Evolutionary conservation across 2,888 invertebrate genomes (phyloP), one percentile per base, ranked within the genome.

Genomic region (Tetragonisca angustula): DNA sequence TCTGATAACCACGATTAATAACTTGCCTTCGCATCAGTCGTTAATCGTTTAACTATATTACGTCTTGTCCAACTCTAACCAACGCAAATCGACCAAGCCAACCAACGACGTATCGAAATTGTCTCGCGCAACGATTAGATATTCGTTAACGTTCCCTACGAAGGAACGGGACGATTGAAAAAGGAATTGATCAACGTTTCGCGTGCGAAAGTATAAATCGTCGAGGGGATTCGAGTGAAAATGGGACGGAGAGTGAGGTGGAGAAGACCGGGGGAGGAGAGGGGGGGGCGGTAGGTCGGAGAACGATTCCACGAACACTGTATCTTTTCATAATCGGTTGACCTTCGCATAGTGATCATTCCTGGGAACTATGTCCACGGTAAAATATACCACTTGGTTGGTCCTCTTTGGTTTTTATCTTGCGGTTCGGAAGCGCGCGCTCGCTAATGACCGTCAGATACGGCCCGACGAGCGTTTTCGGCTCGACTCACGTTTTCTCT

Each of bases 261-360:
- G 54, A 4, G 43, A 27, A 56, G 50, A 68, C 13, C 62, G 19
- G 52, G 69, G 56, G 56, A n/a, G n/a, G n/a, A n/a, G 4, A 4
- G 36, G 36, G n/a, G n/a, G 74, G 56, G n/a, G 27, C 71, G 56
- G 15, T 43, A 11, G 9, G 43, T 43, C 9, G 43, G 79, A 71
- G 88, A 83, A 78, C 64, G 85, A 87, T 89, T 90, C 88, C 69
- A 4, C 81, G 84, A 90, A 90, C 56, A 15, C 79, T 24, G 71
- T 86, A 86, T 88, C 90, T 85, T 79, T 90, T 92, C 91, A 93
- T 94, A 94, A 94, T 93, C 93, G 88, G 87, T 86, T 89, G 93
- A 92, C 94, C 94, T 93, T 94, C 94, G 93, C 94, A 93, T 93
- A 93, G 92, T 91, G 91, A 90, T 91, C 94, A 92, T 93, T 94